These are phyloP conservation scores for Andrena praecox DNA, from an alignment of 2,888 invertebrate species.

Conservation along the genomic window DNA sequence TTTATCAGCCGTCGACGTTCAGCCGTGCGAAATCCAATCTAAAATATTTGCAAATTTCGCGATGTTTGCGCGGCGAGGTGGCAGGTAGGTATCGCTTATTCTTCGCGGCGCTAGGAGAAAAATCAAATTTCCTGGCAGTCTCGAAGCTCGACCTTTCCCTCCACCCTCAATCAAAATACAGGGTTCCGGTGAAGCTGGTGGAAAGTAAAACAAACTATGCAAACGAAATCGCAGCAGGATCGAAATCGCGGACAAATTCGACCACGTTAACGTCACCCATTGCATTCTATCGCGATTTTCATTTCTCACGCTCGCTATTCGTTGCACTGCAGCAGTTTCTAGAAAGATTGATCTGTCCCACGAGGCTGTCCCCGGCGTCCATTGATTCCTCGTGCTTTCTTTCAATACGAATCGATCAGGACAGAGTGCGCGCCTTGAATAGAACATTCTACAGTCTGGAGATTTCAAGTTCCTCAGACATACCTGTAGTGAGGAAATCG, in stretches of 20 bases:
- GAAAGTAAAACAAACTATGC: background rate
- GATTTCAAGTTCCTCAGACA: background rate
- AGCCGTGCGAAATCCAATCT: background rate
- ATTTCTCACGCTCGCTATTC: constrained; percentile 7
- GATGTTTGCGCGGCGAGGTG: background rate
- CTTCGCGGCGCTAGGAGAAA: background rate
- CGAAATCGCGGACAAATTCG: constrained; percentile 13
- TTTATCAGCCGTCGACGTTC: constrained; percentile 1
- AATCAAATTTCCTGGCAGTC: background rate
- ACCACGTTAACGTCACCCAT: background rate
- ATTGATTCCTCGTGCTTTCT: constrained; percentile 19
- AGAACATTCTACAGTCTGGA: background rate
- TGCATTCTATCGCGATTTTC: background rate
- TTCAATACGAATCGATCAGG: background rate
- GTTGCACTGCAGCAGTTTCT: background rate
- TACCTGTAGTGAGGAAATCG: no score
- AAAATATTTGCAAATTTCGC: background rate
- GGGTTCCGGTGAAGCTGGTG: background rate
- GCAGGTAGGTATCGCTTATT: background rate
- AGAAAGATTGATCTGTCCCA: constrained; percentile 35
- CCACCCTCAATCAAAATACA: background rate
- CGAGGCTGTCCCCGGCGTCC: constrained; percentile 9
- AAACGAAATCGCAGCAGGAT: constrained; percentile 1
- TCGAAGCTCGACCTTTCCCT: background rate
- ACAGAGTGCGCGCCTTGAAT: background rate